A percentile compares a stretch with the other conserved stretches of the same genome.
These are phyloP conservation scores for Esperia sulphurella DNA, from an alignment of 2,888 invertebrate species.

Conservation along the genomic window DNA sequence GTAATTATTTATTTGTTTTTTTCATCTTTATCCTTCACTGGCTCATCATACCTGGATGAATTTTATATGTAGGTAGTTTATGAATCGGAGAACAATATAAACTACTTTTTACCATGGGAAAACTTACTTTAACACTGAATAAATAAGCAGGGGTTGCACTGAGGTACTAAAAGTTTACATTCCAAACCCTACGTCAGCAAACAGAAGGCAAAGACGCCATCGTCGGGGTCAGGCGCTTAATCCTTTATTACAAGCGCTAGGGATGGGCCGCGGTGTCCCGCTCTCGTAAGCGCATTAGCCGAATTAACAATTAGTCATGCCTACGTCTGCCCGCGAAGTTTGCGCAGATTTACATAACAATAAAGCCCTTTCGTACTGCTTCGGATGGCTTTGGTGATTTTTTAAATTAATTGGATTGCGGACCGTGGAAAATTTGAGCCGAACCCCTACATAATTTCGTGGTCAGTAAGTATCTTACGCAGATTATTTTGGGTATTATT, in stretches of 20 bases:
- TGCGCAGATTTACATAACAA: slow-evolving; percentile 78
- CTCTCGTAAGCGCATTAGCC: slow-evolving; percentile 66
- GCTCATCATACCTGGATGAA: too few relatives aligned
- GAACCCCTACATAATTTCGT: slow-evolving; percentile 39
- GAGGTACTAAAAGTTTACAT: neutral
- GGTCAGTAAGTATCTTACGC: slow-evolving; percentile 40
- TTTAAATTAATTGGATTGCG: slow-evolving; percentile 75
- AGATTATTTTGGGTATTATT: neutral
- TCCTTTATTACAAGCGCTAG: slow-evolving; percentile 24
- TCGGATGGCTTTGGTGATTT: slow-evolving; percentile 65
- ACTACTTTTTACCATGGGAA: too few relatives aligned
- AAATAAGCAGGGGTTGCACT: too few relatives aligned
- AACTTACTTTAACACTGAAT: too few relatives aligned
- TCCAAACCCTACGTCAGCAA: slow-evolving; percentile 18
- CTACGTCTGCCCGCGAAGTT: slow-evolving; percentile 71
- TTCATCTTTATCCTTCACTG: too few relatives aligned
- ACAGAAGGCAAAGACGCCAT: slow-evolving; percentile 14
- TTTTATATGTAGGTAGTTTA: too few relatives aligned
- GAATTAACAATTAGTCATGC: slow-evolving; percentile 79
- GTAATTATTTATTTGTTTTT: too few relatives aligned
- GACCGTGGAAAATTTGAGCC: slow-evolving; percentile 65
- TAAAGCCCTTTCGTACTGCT: slow-evolving; percentile 58
- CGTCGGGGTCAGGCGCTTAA: slow-evolving; percentile 33
- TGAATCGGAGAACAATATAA: too few relatives aligned
- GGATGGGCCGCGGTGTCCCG: slow-evolving; percentile 2